These are phyloP conservation scores for Diploptera punctata DNA, from an alignment of 2,888 invertebrate species.

Conservation along the genomic window DNA sequence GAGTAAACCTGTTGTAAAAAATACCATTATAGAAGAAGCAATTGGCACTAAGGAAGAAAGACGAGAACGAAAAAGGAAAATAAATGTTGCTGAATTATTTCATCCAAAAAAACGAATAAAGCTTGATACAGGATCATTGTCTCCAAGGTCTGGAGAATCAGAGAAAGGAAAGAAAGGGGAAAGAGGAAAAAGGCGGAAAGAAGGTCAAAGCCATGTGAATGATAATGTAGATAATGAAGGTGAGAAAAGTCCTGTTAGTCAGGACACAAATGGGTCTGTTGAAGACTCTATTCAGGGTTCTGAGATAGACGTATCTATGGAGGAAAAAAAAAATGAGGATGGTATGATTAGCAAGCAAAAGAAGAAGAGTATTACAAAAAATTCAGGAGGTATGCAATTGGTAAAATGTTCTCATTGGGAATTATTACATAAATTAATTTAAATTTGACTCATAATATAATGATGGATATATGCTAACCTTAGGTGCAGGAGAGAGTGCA, in stretches of 20 bases:
- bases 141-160: not conserved
- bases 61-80: slow-evolving; percentile 71
- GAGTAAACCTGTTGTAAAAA: not conserved
- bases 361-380: not conserved
- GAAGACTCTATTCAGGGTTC: not conserved
- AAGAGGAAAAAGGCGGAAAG: not conserved
- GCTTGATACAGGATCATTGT: not conserved
- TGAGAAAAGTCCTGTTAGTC: slow-evolving; percentile 19
- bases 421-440: not conserved
- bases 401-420: not conserved
- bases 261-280: slow-evolving; percentile 7
- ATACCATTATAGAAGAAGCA: not conserved
- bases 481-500: slow-evolving; percentile 13
- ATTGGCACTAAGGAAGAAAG: slow-evolving; percentile 68
- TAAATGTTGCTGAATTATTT: slow-evolving; percentile 73
- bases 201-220: not conserved
- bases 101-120: slow-evolving; percentile 59
- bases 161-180: slow-evolving; percentile 6
- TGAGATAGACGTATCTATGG: not conserved
- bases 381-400: slow-evolving; percentile 1
- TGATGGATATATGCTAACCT: slow-evolving; percentile 12
- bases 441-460: not conserved
- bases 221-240: slow-evolving; percentile 19
- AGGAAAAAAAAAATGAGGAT: slow-evolving; percentile 16
- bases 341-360: slow-evolving; percentile 25